These are phyloP conservation scores for Siniperca obscura DNA, from an alignment of 2,797 vertebrate species.

Conservation along the genomic window DNA sequence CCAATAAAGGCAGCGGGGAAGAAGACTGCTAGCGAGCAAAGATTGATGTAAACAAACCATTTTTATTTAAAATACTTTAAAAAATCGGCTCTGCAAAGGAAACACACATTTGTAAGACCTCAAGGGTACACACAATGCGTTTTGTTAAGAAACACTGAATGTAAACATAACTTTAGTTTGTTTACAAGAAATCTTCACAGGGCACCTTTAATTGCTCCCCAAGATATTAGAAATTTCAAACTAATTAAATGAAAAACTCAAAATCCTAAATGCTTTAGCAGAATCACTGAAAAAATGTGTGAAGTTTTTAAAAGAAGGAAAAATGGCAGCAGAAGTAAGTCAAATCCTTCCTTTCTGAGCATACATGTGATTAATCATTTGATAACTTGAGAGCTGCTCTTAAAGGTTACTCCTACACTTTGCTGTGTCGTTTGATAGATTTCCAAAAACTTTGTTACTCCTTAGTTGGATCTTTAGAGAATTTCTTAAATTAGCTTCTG, in stretches of 20 bases:
- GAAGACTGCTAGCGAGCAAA: neutral
- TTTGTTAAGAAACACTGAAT: neutral
- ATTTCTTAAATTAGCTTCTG: neutral
- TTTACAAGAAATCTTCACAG: neutral
- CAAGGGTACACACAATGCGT: neutral
- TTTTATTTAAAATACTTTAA: neutral
- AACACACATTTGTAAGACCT: neutral
- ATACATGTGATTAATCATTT: neutral
- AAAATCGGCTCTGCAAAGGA: neutral
- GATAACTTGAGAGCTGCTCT: neutral
- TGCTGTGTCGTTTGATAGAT: neutral
- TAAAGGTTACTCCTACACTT: slow-evolving; percentile 6
- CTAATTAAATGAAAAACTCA: neutral
- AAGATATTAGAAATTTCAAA: neutral
- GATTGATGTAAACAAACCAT: no score
- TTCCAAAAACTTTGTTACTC: neutral
- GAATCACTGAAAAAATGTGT: neutral
- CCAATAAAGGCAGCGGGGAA: neutral
- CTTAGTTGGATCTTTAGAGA: neutral
- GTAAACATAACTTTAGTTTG: neutral
- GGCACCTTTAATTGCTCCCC: neutral
- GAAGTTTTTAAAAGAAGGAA: neutral
- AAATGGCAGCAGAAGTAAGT: neutral
- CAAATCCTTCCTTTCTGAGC: neutral
- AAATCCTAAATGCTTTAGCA: neutral